A percentile compares a stretch with the other conserved stretches of the same genome.
Conservation (phyloP, 2,113 vertebrate genomes). For the Naja naja region DNA sequence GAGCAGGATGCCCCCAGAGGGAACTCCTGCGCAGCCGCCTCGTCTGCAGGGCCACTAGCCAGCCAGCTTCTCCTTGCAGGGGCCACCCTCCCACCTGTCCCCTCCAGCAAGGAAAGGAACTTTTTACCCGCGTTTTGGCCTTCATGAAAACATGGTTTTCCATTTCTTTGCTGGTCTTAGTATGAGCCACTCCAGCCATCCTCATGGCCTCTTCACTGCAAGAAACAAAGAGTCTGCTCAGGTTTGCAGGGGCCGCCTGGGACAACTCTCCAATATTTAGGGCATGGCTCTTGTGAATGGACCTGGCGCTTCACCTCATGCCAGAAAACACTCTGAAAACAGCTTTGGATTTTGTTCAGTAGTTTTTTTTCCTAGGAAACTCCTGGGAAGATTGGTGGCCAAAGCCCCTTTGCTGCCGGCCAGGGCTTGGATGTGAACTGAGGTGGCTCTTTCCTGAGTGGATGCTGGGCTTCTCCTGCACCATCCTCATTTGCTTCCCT, state of each 20-base stretch:
- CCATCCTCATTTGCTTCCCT: background rate
- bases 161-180: slow-evolving; percentile 95
- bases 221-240: slow-evolving; percentile 7
- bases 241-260: background rate
- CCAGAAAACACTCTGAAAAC: background rate
- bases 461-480: background rate
- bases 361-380: background rate
- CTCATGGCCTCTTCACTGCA: slow-evolving; percentile 95
- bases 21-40: background rate
- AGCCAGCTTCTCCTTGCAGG: background rate
- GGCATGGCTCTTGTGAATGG: background rate
- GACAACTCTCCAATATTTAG: background rate
- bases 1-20: background rate
- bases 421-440: too few relatives aligned
- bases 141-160: slow-evolving; percentile 96
- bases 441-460: background rate
- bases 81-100: background rate
- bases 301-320: background rate
- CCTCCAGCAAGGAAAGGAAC: rapidly evolving
- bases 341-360: background rate
- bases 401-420: background rate
- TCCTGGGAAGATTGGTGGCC: background rate
- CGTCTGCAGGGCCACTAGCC: background rate
- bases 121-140: slow-evolving; percentile 93
- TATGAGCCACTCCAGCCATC: slow-evolving; percentile 90